Evolutionary conservation across 2,797 vertebrate species (phyloP).

Genomic region (Miichthys miiuy): DNA sequence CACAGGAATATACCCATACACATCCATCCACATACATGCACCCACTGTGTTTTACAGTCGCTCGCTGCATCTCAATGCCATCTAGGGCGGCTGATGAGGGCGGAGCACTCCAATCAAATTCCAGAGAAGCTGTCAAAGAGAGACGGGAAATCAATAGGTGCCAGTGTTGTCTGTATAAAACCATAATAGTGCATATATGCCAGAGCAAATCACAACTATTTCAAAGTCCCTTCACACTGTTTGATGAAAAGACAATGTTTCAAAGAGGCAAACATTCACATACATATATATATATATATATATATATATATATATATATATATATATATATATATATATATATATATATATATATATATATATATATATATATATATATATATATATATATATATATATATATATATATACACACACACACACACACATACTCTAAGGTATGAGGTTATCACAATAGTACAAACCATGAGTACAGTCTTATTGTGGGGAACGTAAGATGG

Average conservation of each 20-base stretch:
- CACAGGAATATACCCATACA: neutral
- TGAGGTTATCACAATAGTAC: neutral
- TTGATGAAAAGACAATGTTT: conserved; percentile 1
- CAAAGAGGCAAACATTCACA: neutral
- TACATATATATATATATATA: too few species aligned
- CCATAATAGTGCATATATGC: neutral
- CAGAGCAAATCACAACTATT: conserved; percentile 1
- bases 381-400: too few species aligned
- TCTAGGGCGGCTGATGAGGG: neutral
- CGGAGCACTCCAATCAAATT: conserved; percentile 32
- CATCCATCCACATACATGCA: neutral
- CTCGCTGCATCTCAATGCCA: conserved; percentile 8
- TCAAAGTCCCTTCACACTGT: neutral
- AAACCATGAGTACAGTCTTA: too few species aligned
- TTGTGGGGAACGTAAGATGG: too few species aligned
- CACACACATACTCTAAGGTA: too few species aligned
- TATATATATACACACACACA: too few species aligned
- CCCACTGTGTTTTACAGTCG: neutral
- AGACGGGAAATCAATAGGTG: conserved; percentile 27
- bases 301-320: too few species aligned
- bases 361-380: too few species aligned
- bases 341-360: too few species aligned
- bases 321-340: too few species aligned
- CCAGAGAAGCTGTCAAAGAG: conserved; percentile 24
- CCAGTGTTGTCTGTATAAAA: conserved; percentile 3